These are phyloP conservation scores for Phylloscopus trochilus DNA, from an alignment of 2,113 vertebrate genomes.

Conservation along the genomic window DNA sequence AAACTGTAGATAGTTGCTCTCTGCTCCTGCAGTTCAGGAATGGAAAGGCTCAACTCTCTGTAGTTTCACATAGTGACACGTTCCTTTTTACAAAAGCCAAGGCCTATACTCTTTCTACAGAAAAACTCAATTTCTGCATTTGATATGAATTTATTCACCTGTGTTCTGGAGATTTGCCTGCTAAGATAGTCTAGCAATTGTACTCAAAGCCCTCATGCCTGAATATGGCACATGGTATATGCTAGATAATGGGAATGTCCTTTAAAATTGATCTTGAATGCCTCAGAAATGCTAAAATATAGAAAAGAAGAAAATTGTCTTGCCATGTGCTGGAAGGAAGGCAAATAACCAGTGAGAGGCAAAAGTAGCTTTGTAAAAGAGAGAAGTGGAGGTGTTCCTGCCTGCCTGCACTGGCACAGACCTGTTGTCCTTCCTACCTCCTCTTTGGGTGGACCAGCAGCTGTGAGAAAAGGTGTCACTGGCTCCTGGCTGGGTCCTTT, in stretches of 20 bases:
- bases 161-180: neutral
- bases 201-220: neutral
- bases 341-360: neutral
- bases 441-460: neutral
- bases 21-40: neutral
- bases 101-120: neutral
- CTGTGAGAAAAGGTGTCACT: neutral
- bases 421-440: rapidly evolving
- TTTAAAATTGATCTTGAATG: neutral
- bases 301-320: neutral
- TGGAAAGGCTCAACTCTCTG: neutral
- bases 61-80: neutral
- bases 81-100: neutral
- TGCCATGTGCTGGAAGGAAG: neutral
- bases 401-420: neutral
- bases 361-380: neutral
- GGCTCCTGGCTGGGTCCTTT: neutral
- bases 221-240: neutral
- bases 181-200: neutral
- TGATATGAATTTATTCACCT: neutral
- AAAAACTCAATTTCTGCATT: neutral
- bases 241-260: neutral
- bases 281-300: neutral
- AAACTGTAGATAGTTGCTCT: neutral
- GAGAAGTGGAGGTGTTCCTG: neutral